phyloP scores from a whole-genome alignment of 2,797 vertebrate species.

The Otolemur crassicaudatus region DNA sequence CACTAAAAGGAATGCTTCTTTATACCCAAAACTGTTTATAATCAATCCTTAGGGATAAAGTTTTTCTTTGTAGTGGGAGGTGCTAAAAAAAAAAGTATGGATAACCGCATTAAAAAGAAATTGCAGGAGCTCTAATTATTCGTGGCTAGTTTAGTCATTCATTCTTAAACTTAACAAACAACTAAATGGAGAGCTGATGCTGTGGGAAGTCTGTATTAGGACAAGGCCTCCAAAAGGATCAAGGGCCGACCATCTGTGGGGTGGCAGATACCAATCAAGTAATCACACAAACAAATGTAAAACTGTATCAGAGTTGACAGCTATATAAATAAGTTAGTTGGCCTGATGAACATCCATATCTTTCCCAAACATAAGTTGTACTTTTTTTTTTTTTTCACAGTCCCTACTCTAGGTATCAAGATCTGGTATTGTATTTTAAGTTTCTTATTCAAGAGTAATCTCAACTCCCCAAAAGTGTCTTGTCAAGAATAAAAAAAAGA shows the following conservation, averaged over 20 bases:
- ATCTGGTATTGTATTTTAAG: background rate
- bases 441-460: conserved; percentile 25
- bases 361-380: background rate
- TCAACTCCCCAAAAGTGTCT: background rate
- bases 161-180: background rate
- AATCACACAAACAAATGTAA: background rate
- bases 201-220: rapidly evolving
- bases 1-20: background rate
- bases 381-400: background rate
- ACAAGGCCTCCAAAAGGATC: background rate
- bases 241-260: rapidly evolving
- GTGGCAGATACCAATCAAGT: background rate
- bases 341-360: background rate
- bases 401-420: background rate
- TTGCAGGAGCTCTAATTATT: background rate
- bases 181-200: background rate
- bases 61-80: background rate
- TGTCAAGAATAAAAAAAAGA: background rate
- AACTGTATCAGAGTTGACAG: background rate
- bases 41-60: background rate
- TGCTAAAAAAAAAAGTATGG: background rate
- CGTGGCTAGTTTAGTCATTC: background rate
- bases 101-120: background rate
- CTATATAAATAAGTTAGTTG: background rate
- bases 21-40: background rate